Base-by-base conservation (phyloP, 2,888 invertebrate genomes). In the Norana najaformis region DNA sequence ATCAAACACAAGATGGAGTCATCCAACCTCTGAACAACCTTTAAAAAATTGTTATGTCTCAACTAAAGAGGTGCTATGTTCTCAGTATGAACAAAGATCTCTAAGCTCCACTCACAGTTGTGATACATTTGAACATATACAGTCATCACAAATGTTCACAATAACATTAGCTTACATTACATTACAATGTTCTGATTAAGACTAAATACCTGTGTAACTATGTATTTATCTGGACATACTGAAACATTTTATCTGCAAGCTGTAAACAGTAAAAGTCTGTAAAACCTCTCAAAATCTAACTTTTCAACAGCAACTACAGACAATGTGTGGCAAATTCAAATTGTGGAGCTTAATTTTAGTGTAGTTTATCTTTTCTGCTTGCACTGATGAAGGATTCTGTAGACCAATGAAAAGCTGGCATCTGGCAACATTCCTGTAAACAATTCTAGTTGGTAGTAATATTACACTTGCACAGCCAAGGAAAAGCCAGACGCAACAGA, bases 341-440 rank as follows among this genome's bases (percentile, higher is more conserved):
- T 23, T 47, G 23, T 47, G 47, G 47, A 47, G 47, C 47, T 23
- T 47, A 47, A 23, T 47, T 23, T 4, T 2, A 47, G 47, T 47
- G 47, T 8, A 47, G 20, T 11, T 47, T 23, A 47, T 6, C n/a
- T 47, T 8, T 47, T 47, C 11, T 47, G 5, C 47, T 23, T 47
- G 20, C 47, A 47, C 47, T 47, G 47, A 47, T 23, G 47, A 47
- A 47, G 20, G 47, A 47, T 47, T 47, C 23, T 23, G 47, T 23
- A 47, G 69, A 69, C n/a, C n/a, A 69, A 69, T 69, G 69, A 30
- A 69, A 69, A 69, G 30, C n/a, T 23, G 47, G 47, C 20, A 47
- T 69, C 30, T 69, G 69, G 69, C 69, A 69, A 69, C 69, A 69
- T 69, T 69, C 69, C 69, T 69, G 69, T n/a, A 47, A 69, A n/a